These are phyloP conservation scores for Dolichoris vasculosae DNA, from an alignment of 1,140 invertebrate species.

Conservation along the genomic window DNA sequence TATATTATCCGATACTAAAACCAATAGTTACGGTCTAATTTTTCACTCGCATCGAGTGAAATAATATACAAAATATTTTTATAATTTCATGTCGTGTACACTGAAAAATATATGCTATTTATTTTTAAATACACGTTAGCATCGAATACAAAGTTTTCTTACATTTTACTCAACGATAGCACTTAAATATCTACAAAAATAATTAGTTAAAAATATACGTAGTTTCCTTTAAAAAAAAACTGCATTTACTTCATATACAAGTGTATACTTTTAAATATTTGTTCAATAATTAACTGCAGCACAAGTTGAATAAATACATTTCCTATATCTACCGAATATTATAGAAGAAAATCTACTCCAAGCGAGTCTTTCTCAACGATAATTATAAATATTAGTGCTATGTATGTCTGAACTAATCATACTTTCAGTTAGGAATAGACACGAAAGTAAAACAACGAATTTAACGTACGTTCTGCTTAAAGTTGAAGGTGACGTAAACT, in stretches of 20 bases:
- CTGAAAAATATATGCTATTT: background rate
- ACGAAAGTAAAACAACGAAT: background rate
- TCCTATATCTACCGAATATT: background rate
- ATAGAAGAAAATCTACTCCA: background rate
- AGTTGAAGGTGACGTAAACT: background rate
- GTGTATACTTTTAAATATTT: background rate
- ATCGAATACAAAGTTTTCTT: slow-evolving; percentile 4
- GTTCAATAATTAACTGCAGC: background rate
- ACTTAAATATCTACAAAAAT: background rate
- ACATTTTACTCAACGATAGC: background rate
- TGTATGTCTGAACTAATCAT: slow-evolving; percentile 3
- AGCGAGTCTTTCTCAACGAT: background rate
- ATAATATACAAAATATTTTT: background rate
- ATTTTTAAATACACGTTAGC: background rate
- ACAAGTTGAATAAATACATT: slow-evolving; percentile 4
- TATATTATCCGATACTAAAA: background rate
- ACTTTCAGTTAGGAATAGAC: background rate
- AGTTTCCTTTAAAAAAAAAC: slow-evolving; percentile 16
- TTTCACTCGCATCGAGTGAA: background rate
- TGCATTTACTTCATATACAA: background rate
- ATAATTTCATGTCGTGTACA: background rate
- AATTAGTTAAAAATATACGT: too few species aligned
- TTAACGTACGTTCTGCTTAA: background rate
- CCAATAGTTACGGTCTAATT: background rate
- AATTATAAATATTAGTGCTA: background rate